Conservation (phyloP, 2,113 vertebrate species). For the Aleadryas rufinucha region DNA sequence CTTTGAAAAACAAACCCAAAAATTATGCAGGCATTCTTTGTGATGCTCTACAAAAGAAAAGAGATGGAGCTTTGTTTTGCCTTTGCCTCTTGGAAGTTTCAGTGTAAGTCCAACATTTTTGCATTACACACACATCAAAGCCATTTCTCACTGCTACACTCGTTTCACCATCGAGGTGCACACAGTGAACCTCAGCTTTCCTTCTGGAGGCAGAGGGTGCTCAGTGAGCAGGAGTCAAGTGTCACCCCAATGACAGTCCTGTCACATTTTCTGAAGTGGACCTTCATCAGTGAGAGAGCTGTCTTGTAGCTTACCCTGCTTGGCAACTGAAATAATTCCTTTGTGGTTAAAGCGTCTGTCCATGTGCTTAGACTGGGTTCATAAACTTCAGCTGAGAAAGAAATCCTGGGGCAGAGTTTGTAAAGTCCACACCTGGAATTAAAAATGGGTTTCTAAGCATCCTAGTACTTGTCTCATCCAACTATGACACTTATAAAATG, state of each 20-base stretch:
- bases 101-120: neutral
- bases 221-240: neutral
- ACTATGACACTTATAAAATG: neutral
- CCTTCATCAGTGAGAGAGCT: neutral
- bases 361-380: neutral
- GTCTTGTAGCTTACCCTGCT: neutral
- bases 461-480: neutral
- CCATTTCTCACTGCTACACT: neutral
- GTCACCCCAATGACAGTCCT: neutral
- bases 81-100: neutral
- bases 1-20: neutral
- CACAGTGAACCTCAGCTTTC: neutral
- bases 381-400: neutral
- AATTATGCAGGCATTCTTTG: neutral
- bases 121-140: neutral
- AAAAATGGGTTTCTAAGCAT: neutral
- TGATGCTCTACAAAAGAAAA: neutral
- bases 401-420: neutral
- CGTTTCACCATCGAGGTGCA: rapidly evolving
- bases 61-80: neutral
- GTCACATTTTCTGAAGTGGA: neutral
- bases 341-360: neutral
- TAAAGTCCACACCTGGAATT: neutral
- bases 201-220: neutral
- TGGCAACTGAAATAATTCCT: neutral